phyloP scores from a whole-genome alignment of 1,140 invertebrate genomes.

The Asobara japonica region DNA sequence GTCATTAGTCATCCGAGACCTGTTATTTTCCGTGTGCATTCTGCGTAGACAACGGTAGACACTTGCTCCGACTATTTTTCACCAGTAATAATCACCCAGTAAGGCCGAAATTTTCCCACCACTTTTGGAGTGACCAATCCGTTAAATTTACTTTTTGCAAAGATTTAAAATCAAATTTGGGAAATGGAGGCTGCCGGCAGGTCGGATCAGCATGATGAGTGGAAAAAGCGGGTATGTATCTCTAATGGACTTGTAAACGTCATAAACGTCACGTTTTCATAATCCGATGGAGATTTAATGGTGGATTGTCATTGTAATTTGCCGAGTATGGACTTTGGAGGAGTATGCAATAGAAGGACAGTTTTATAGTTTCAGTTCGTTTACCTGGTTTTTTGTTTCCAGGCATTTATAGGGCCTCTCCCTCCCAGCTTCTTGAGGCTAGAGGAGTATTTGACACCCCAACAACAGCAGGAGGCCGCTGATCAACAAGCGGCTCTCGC shows the following conservation, averaged over 20 bases:
- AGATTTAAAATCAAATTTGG: background rate
- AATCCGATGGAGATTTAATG: background rate
- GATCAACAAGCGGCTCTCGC: slow-evolving; percentile 84
- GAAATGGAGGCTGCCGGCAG: slow-evolving; percentile 49
- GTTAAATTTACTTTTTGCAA: background rate
- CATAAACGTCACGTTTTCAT: slow-evolving; percentile 8
- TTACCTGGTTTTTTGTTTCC: slow-evolving; percentile 5
- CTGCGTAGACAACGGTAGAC: background rate
- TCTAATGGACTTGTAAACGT: background rate
- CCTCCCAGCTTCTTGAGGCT: slow-evolving; percentile 84
- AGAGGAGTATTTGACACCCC: slow-evolving; percentile 61
- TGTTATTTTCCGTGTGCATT: slow-evolving; percentile 2
- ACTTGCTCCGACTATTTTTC: background rate
- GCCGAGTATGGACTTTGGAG: too few relatives aligned
- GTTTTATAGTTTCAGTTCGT: too few relatives aligned
- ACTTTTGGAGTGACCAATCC: background rate
- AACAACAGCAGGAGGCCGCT: slow-evolving; percentile 77
- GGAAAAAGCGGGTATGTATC: slow-evolving; percentile 60
- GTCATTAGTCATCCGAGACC: slow-evolving; percentile 2
- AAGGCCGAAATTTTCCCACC: background rate
- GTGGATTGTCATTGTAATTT: background rate
- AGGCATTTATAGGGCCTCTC: slow-evolving; percentile 83
- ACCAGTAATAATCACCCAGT: background rate
- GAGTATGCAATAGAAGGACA: too few relatives aligned
- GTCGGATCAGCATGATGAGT: slow-evolving; percentile 57